Evolutionary conservation across 2,888 invertebrate genomes (phyloP), one percentile per base, ranked within the genome.

Genomic region (Apamea anceps): DNA sequence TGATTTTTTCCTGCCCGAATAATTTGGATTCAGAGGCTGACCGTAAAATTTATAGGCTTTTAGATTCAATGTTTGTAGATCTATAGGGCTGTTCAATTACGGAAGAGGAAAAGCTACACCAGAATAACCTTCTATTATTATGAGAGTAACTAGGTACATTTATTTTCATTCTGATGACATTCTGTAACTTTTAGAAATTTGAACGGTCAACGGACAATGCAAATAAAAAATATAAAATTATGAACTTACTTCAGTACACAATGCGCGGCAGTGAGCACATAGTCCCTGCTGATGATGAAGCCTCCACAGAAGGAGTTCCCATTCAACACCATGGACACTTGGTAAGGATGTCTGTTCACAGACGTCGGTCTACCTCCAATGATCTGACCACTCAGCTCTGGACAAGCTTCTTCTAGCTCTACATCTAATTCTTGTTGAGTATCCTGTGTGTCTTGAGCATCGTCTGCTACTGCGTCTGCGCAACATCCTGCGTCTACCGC

Each of bases 281-380:
- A 95, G 65, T 95, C 93, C 37, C 86, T 90, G 81, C 96, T 95
- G 87, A 97, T 94, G 78, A 97, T 95, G 86, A 97, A 96, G 0
- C 97, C 97, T 25, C 97, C 97, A 81, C 97, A 97, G 89, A 97
- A 96, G 0, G 96, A 95, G 90, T 96, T 97, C 0, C 96, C 94
- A 79, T 97, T 97, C 12, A 96, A 82, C 63, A 97, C 94, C 96
- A 97, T 96, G 0, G 96, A 96, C 81, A 95, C 97, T 87, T 96
- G 96, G 81, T 94, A 96, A 0, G 97, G 97, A 60, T 96, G 96
- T 63, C 96, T 88, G 68, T 92, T 93, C 18, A 97, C 94, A 0
- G 96, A 95, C 48, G 96, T 96, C 0, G 96, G 92, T 45, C 93
- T 88, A 0, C 97, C 97, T 0, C 97, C 97, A 13, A 97, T 96